Conservation (phyloP, 2,113 vertebrate species). For the Craseonycteris thonglongyai region DNA sequence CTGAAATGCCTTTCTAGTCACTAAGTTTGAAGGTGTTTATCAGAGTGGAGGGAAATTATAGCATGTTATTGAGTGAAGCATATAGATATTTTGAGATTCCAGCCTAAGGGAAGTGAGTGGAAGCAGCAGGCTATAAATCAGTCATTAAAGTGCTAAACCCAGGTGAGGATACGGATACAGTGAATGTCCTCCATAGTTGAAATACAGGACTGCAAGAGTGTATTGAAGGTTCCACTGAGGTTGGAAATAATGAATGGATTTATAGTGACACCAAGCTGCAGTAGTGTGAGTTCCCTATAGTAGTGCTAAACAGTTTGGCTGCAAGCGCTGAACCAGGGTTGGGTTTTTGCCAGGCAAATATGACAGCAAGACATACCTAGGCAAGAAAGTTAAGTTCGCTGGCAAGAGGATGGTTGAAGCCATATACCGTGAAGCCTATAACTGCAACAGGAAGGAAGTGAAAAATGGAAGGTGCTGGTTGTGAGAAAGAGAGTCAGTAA, state of each 20-base stretch:
- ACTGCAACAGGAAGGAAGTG: neutral
- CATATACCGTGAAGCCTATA: neutral
- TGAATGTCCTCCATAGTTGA: neutral
- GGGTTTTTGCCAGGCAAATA: neutral
- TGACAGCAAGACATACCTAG: neutral
- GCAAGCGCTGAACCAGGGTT: neutral
- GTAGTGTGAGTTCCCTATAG: neutral
- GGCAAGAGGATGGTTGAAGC: neutral
- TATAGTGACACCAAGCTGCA: neutral
- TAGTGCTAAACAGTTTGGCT: neutral
- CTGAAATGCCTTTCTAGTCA: constrained; percentile 40
- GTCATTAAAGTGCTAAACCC: neutral
- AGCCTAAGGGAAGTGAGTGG: neutral
- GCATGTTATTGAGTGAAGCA: neutral
- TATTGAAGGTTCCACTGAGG: neutral
- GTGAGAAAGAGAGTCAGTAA: neutral
- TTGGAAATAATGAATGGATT: neutral
- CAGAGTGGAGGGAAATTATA: constrained; percentile 39
- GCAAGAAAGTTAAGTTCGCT: neutral
- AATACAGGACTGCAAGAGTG: neutral
- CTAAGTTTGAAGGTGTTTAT: constrained; percentile 37
- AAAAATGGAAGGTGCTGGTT: neutral
- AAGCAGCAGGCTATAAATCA: neutral
- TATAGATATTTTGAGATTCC: neutral
- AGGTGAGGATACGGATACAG: rapidly evolving